Base-by-base conservation (phyloP, 2,113 vertebrate genomes). In the Nibea coibor region DNA sequence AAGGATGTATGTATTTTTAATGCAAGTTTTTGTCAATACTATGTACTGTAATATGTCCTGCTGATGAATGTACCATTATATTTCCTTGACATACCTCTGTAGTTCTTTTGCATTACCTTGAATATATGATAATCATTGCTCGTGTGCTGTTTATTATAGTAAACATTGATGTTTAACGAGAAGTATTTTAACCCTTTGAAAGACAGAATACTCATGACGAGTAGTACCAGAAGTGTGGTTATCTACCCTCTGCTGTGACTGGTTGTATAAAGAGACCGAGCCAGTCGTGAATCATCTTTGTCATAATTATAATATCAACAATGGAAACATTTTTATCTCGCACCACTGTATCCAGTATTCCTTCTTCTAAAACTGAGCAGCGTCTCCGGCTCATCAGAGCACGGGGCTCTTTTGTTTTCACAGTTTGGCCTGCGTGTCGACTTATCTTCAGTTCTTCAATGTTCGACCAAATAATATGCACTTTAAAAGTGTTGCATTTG, bases 381-480 rank as follows among this genome's bases (percentile, higher is more conserved):
- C 9, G 5, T 72, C 24, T 72, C 14, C 22, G 28, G 43, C 10
- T 69, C 54, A 54, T 51, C 19, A 22, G 22, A 77, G 43, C 70
- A 70, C 15, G 48, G 24, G 11, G 26, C 57, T 54, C 8, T 75
- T 59, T 50, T 12, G 6, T 64, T 63, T 51, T 31, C 45, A 45
- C 31, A 65, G 17, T 61, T 81, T 47, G 12, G 47, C 28, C 68
- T 42, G 19, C 35, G 11, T 72, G 47, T 80, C 70, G 43, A 80
- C 20, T 73, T 57, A 59, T 71, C 31, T 39, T 63, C 3, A 5
- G 19, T 69, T 67, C 58, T 62, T 81, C 10, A n/a, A 59, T 73
- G 70, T 85, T 39, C 79, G 76, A 93, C 83, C 87, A 87, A 85
- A 89, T 79, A 16, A 86, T 80, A 87, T 88, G 92, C 93, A 94